Evolutionary conservation across 1,140 invertebrate genomes (phyloP).

Genomic region (Aculops lycopersici): DNA sequence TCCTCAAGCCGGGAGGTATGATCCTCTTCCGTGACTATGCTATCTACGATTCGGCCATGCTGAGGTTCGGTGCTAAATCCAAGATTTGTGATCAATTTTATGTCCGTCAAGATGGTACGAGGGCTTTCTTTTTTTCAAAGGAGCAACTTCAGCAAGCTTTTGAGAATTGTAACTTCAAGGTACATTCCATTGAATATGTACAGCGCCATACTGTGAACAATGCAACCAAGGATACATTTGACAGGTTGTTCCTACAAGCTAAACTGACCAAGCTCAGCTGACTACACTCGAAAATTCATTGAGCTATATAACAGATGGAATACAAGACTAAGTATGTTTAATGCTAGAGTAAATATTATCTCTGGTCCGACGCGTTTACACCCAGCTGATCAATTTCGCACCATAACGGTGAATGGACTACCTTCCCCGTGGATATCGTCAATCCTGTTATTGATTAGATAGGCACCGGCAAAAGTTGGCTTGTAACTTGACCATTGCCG

Average conservation of each 20-base stretch:
- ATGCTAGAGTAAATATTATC: too few relatives aligned
- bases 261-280: too few relatives aligned
- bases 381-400: background rate
- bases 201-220: constrained; percentile 55
- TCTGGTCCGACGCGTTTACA: too few relatives aligned
- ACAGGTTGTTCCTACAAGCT: too few relatives aligned
- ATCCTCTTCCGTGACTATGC: constrained; percentile 85
- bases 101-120: constrained; percentile 77
- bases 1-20: constrained; percentile 43
- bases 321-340: too few relatives aligned
- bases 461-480: constrained; percentile 2
- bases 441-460: constrained; percentile 5
- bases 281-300: too few relatives aligned
- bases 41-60: constrained; percentile 81
- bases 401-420: constrained; percentile 4
- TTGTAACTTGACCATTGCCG: constrained; percentile 1
- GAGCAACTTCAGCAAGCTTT: constrained; percentile 13
- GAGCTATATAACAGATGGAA: too few relatives aligned
- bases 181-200: constrained; percentile 33
- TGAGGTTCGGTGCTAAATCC: constrained; percentile 56
- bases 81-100: constrained; percentile 84
- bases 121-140: constrained; percentile 14
- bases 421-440: constrained; percentile 4
- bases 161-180: constrained; percentile 29
- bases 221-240: too few relatives aligned